Evolutionary conservation across 2,888 invertebrate genomes (phyloP).

Genomic region (Noctua comes): DNA sequence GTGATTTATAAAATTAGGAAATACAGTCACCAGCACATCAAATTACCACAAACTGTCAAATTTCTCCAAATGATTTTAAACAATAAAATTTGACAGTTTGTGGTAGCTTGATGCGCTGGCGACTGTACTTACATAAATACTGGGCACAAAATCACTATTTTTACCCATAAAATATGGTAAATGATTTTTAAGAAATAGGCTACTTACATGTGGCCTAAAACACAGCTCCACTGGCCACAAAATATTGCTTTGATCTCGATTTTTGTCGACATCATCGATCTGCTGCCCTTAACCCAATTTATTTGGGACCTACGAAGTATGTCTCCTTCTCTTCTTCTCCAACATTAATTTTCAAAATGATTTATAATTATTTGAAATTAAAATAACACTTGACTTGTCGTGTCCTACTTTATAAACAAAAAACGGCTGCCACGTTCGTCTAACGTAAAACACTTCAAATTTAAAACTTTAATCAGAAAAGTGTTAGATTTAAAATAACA

Average conservation of each 20-base stretch:
- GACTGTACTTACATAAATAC: not conserved
- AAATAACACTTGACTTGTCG: no score
- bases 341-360: not conserved
- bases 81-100: no score
- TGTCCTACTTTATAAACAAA: not conserved
- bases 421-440: not conserved
- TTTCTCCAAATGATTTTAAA: no score
- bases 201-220: not conserved
- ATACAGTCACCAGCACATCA: no score
- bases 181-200: not conserved
- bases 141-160: not conserved
- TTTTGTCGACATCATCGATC: no score
- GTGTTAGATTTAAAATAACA: not conserved
- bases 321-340: no score
- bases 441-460: constrained; percentile 9
- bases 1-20: no score
- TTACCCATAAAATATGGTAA: not conserved
- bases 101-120: no score
- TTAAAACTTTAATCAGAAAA: not conserved
- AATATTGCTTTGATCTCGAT: not conserved
- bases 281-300: not conserved
- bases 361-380: no score
- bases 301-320: not conserved
- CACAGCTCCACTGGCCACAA: not conserved
- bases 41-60: no score